Conservation (phyloP, 2,888 invertebrate genomes). For the Thera britannica region DNA sequence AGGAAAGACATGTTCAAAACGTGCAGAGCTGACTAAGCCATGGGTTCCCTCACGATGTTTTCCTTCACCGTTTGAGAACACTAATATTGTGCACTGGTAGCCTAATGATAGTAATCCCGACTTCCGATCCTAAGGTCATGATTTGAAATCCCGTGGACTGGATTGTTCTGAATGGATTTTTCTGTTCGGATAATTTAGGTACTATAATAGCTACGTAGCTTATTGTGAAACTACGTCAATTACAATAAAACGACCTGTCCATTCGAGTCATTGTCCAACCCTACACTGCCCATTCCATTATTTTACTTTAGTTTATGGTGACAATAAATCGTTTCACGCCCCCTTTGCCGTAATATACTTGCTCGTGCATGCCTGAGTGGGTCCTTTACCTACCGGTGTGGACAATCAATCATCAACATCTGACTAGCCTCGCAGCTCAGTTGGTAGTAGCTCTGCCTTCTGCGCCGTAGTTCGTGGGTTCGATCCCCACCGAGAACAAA, state of each 20-base stretch:
- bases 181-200: too few species aligned
- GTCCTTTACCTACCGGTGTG: slow-evolving; percentile 9
- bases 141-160: too few species aligned
- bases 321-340: slow-evolving; percentile 28
- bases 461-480: neutral
- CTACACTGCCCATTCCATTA: slow-evolving; percentile 21
- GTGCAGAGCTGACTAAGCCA: too few species aligned
- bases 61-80: too few species aligned
- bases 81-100: too few species aligned
- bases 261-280: slow-evolving; percentile 7
- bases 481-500: too few species aligned
- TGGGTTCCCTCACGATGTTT: too few species aligned
- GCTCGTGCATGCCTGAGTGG: slow-evolving; percentile 18
- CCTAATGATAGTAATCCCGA: too few species aligned
- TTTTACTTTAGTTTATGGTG: slow-evolving; percentile 28
- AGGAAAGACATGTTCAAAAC: too few species aligned
- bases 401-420: neutral
- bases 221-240: slow-evolving; percentile 20
- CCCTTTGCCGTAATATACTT: slow-evolving; percentile 23
- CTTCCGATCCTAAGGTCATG: too few species aligned
- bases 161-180: too few species aligned
- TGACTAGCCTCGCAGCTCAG: neutral
- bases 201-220: neutral
- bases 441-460: neutral
- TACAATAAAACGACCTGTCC: slow-evolving; percentile 16